Base-by-base conservation (phyloP, 1,140 invertebrate genomes). In the Caenorhabditis brenneri region DNA sequence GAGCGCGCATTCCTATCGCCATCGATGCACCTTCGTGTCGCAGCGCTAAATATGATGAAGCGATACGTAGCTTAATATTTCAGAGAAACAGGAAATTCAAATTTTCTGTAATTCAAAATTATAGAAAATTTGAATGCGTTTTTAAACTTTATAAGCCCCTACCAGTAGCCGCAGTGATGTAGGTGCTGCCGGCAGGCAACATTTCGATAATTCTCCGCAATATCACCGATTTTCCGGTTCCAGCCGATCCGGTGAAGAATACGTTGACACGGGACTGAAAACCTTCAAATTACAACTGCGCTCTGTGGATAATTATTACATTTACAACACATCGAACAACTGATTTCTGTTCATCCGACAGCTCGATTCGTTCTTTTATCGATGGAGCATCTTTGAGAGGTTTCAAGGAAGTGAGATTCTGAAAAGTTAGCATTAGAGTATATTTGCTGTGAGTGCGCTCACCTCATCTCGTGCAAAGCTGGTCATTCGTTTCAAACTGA, bases 201-300 rank as follows among this genome's bases (percentile, higher is more conserved):
- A 94, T 93, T 53, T 94, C 93, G 49, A 97, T 94, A 79, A 97
- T 96, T 88, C 94, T 94, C 78, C 94, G 94, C 22, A 97, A 91
- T 10, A 98, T 90, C 90, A 94, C 96, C 82, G 95, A 96, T 91
- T 98, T 97, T 0, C 96, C 96, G n/a, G 96, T 97, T 0, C 96
- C 96, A n/a, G 96, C 96, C 91, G 95, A 96, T 0, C 94, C 94
- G 5, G 96, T 98, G 86, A 97, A 97, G 91, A 97, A 97, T 4
- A 97, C 92, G 92, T 94, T 97, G 58, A 93, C 93, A 22, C 65
- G 65, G 24, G 36, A 46, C 65, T 2, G 95, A 95, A 10, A 92
- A 90, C 4, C 48, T 3, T n/a, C 29, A 7, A 22, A 31, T 9
- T 19, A 31, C n/a, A 10, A 80, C 19, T 9, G 10, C 31, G 6